Evolutionary conservation across 2,797 vertebrate species (phyloP).

Genomic region (Enteromius unitaeniatus): DNA sequence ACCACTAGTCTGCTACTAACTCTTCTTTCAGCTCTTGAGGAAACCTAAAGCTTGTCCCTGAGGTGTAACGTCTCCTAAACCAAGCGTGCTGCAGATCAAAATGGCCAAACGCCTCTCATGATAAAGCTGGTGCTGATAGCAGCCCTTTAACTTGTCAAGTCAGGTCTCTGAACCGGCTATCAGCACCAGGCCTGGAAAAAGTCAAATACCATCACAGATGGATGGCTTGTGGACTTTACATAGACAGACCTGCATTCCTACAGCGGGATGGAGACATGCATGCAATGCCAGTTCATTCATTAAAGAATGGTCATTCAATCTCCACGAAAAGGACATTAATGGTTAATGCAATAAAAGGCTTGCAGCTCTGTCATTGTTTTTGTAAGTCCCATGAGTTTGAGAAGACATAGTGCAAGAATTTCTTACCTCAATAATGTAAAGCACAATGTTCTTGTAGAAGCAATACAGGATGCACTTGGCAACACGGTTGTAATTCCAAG

Average conservation of each 20-base stretch:
- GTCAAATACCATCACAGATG: constrained; percentile 69
- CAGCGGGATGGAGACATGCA: not conserved
- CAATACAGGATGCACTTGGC: constrained; percentile 91
- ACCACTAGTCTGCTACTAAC: not conserved
- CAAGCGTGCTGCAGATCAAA: constrained; percentile 69
- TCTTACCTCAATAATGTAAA: constrained; percentile 91
- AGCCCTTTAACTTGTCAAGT: constrained; percentile 73
- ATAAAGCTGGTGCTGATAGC: constrained; percentile 74
- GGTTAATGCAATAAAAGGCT: not conserved
- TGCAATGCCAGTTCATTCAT: not conserved
- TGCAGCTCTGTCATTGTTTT: not conserved
- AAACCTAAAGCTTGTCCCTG: constrained; percentile 15
- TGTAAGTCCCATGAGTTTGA: not conserved
- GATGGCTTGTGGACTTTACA: constrained; percentile 46
- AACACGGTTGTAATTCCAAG: constrained; percentile 90
- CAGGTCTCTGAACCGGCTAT: constrained; percentile 71
- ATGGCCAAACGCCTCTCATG: constrained; percentile 59
- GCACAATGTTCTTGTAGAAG: constrained; percentile 92
- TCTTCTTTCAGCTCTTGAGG: constrained; percentile 2
- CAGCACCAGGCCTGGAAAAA: constrained; percentile 69
- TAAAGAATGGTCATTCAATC: not conserved
- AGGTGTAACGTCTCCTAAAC: constrained; percentile 49
- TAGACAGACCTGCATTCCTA: constrained; percentile 47
- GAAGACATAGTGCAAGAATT: not conserved
- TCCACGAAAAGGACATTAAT: not conserved